Percentiles rank a stretch among this genome's conserved stretches.
Evolutionary conservation across 2,113 vertebrate genomes (phyloP).

Genomic region (Misgurnus mizolepis): DNA sequence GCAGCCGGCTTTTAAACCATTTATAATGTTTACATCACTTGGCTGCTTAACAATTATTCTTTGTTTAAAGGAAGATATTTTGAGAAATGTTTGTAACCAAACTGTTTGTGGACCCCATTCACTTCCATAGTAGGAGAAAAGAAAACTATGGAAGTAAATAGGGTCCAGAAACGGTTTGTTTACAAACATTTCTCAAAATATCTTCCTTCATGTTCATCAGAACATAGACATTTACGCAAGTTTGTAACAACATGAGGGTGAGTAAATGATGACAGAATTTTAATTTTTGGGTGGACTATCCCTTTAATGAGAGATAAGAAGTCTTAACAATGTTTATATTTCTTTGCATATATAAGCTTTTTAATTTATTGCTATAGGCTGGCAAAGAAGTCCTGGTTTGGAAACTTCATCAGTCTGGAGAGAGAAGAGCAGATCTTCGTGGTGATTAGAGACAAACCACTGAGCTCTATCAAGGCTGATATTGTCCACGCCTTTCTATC

Average conservation of each 20-base stretch:
- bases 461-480: constrained; percentile 94
- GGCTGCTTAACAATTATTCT: neutral
- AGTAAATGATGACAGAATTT: no score
- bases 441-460: constrained; percentile 87
- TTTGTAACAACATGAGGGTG: no score
- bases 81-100: no score
- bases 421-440: constrained; percentile 93
- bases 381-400: constrained; percentile 93
- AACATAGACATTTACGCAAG: no score
- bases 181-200: no score
- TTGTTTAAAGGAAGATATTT: neutral
- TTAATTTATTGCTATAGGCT: constrained; percentile 68
- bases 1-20: no score
- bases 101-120: no score
- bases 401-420: constrained; percentile 91
- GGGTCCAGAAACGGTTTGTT: no score
- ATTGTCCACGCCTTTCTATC: constrained; percentile 92
- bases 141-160: no score
- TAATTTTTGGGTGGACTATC: no score
- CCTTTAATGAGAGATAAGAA: neutral
- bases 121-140: no score
- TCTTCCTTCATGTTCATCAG: no score
- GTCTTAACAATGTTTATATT: constrained; percentile 19
- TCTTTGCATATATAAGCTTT: constrained; percentile 2
- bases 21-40: neutral